Evolutionary conservation across 2,888 invertebrate genomes (phyloP).

Genomic region (Hydrotaea diabolus): DNA sequence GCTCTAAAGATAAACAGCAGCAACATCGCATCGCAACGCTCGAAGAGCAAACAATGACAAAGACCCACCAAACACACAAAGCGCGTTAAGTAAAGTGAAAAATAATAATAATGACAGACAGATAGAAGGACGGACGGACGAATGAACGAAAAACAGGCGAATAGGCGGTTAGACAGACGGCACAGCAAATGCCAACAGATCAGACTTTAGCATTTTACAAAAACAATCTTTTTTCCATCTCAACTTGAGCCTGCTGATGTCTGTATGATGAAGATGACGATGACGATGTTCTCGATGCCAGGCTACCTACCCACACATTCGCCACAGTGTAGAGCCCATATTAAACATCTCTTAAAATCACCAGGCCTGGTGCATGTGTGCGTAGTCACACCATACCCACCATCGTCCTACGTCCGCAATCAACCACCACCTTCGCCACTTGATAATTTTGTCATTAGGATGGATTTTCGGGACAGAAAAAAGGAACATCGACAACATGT

Average conservation of each 20-base stretch:
- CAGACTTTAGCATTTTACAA: not conserved
- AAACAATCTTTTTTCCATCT: slow-evolving; percentile 9
- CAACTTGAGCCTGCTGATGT: not conserved
- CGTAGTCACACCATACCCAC: no score
- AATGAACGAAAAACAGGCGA: no score
- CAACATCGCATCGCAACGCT: not conserved
- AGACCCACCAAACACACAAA: slow-evolving; percentile 40
- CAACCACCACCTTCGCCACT: not conserved
- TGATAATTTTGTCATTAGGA: slow-evolving; percentile 36
- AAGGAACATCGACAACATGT: not conserved
- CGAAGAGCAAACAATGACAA: not conserved
- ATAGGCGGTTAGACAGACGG: not conserved
- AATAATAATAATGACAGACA: slow-evolving; percentile 59
- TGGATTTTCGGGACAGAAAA: not conserved
- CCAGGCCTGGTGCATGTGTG: not conserved
- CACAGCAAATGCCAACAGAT: not conserved
- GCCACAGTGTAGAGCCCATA: not conserved
- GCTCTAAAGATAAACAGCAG: slow-evolving; percentile 22
- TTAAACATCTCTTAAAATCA: slow-evolving; percentile 28
- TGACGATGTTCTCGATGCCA: no score
- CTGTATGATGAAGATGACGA: no score
- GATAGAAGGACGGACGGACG: slow-evolving; percentile 30
- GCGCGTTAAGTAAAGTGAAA: slow-evolving; percentile 62
- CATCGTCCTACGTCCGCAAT: not conserved
- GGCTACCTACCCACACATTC: slow-evolving; percentile 8